Base-by-base conservation (phyloP, 2,888 invertebrate genomes). In the Brenthis hecate region DNA sequence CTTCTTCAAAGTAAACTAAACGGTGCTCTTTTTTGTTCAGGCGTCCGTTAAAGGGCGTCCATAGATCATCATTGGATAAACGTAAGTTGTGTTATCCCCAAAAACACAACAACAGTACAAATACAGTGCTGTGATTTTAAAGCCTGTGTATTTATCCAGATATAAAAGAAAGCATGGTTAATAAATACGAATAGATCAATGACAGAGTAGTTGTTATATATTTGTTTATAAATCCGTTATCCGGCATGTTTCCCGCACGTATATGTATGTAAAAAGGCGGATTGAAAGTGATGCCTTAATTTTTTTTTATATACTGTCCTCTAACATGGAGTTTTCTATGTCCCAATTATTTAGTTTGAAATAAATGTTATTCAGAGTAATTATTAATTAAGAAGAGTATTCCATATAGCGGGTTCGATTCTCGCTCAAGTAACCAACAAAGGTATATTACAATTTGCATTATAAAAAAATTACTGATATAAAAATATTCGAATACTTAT, bases 21-120 rank as follows among this genome's bases (percentile, higher is more conserved):
- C 72, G 73, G 70, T 72, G 57, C 80, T 78, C 75, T 83, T 86
- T 88, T 79, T 78, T 86, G 80, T 43, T 8, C 85, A 92, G 92
- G 92, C 92, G 91, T 92, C 92, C 89, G 76, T 92, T 88, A 92
- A 92, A 91, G 91, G 91, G 85, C 91, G 91, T 86, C 84, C 86
- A 82, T 91, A 91, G 87, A 85, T 85, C 89, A 87, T 78, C 91
- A 89, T 85, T 87, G 93, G 93, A 94, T 91, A 83, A 85, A 87
- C 87, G 94, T 94, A 94, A 94, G 94, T 94, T 71, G 75, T 73
- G 73, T 77, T 73, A 64, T 73, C 76, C 75, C 63, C 54, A 43
- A 68, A 65, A 62, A 71, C 64, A 69, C 61, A 72, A 68, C 80
- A 76, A 85, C 78, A 81, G 86, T 87, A 89, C 86, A 77, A 68